Evolutionary conservation across 2,113 vertebrate genomes (phyloP).

Genomic region (Chamaea fasciata): DNA sequence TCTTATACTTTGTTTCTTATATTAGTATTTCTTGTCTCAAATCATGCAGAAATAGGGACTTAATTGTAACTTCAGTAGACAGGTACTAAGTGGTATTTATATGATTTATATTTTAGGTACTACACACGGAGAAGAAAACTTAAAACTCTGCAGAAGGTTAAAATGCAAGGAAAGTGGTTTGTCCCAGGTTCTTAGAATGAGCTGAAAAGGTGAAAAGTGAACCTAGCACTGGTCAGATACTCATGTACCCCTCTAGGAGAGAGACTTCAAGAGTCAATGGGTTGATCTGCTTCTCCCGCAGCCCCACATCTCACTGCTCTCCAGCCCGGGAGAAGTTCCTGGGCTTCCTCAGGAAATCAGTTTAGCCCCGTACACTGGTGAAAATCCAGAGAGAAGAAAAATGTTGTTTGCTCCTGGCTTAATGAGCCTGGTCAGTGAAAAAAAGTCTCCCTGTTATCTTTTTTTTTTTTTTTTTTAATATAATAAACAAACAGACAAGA

Average conservation of each 20-base stretch:
- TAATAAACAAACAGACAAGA: not conserved
- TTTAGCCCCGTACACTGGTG: not conserved
- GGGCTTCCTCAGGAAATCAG: not conserved
- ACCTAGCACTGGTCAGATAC: not conserved
- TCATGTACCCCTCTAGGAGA: not conserved
- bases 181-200: not conserved
- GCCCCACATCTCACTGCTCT: not conserved
- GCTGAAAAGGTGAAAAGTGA: not conserved
- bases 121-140: not conserved
- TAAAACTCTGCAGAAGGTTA: not conserved
- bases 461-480: not conserved
- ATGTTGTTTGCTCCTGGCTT: not conserved
- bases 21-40: not conserved
- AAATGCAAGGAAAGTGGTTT: not conserved
- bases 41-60: not conserved
- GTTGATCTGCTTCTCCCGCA: not conserved
- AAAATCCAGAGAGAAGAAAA: not conserved
- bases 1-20: not conserved
- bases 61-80: not conserved
- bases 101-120: not conserved
- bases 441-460: not conserved
- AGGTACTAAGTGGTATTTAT: not conserved
- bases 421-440: not conserved
- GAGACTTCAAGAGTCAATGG: accelerated
- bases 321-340: not conserved